A percentile compares a stretch with the other conserved stretches of the same genome.
phyloP scores from a whole-genome alignment of 2,797 vertebrate genomes.

The Acrossocheilus fasciatus region DNA sequence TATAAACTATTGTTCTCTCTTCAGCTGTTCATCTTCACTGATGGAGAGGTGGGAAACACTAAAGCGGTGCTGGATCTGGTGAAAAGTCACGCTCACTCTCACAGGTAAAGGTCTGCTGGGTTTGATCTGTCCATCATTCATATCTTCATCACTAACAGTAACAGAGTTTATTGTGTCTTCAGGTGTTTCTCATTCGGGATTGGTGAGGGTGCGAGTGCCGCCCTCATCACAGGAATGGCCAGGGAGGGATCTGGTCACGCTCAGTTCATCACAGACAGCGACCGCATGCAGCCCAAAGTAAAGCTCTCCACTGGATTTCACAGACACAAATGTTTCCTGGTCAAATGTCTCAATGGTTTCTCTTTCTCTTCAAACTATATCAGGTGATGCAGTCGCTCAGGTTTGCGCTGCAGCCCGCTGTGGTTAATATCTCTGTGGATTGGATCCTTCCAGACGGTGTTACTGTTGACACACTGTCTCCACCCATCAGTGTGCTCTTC shows the following conservation, averaged over 20 bases:
- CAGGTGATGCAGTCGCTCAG: constrained; percentile 83
- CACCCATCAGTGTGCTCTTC: constrained; percentile 77
- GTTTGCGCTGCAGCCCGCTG: constrained; percentile 79
- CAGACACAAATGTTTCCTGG: not conserved
- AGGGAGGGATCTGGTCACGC: constrained; percentile 77
- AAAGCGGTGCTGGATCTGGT: constrained; percentile 59
- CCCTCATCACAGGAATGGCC: constrained; percentile 85
- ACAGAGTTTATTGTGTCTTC: constrained; percentile 37
- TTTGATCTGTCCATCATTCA: not conserved
- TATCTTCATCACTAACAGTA: not conserved
- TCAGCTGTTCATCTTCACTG: constrained; percentile 61
- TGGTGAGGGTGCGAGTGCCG: constrained; percentile 85
- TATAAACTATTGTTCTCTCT: not conserved
- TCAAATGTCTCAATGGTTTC: not conserved
- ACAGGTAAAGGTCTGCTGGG: constrained; percentile 37
- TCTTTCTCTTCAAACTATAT: not conserved
- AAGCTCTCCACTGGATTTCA: constrained; percentile 29
- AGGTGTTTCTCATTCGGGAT: constrained; percentile 91
- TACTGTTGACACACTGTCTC: constrained; percentile 74
- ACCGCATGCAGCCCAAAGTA: constrained; percentile 87
- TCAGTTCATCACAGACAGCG: constrained; percentile 84
- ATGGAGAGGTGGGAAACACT: constrained; percentile 63
- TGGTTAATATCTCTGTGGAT: constrained; percentile 68
- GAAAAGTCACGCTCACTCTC: constrained; percentile 43
- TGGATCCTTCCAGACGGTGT: constrained; percentile 78